A percentile compares a stretch with the other conserved stretches of the same genome.
Conservation (phyloP, 2,888 invertebrate genomes). For the Plagodis pulveraria region DNA sequence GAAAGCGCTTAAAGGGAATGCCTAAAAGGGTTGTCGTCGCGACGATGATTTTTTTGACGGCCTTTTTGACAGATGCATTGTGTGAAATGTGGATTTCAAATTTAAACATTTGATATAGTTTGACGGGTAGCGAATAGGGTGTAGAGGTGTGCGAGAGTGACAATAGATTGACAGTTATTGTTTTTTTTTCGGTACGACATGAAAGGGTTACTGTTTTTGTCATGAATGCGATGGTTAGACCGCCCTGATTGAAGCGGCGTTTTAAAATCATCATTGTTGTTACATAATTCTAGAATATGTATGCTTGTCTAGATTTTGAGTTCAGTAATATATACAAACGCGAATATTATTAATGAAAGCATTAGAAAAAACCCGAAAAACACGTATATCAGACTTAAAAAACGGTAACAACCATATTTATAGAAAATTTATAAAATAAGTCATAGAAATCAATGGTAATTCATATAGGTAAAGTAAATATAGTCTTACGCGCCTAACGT, state of each 20-base stretch:
- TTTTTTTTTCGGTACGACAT: conserved; percentile 32
- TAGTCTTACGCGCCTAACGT: too few species aligned
- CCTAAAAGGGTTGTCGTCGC: conserved; percentile 64
- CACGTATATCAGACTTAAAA: too few species aligned
- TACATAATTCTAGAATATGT: too few species aligned
- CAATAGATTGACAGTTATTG: conserved; percentile 49
- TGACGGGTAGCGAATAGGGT: conserved; percentile 36
- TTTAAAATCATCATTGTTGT: not conserved
- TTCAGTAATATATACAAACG: too few species aligned
- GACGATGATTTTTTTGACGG: conserved; percentile 69
- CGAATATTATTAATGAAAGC: too few species aligned
- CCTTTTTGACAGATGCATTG: conserved; percentile 54
- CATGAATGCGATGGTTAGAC: conserved; percentile 14
- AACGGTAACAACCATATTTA: too few species aligned
- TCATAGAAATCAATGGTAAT: too few species aligned
- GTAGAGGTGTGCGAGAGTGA: conserved; percentile 34
- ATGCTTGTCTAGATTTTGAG: too few species aligned
- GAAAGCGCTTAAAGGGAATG: conserved; percentile 49
- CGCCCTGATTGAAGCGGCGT: conserved; percentile 19
- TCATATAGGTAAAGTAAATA: too few species aligned
- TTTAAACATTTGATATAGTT: conserved; percentile 48
- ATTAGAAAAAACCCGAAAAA: too few species aligned
- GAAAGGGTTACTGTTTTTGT: conserved; percentile 25
- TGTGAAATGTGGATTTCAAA: conserved; percentile 59
- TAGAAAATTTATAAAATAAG: too few species aligned